Evolutionary conservation across 2,888 invertebrate species (phyloP), one percentile per base, ranked within the genome.

Genomic region (Gymnosoma rotundatum): DNA sequence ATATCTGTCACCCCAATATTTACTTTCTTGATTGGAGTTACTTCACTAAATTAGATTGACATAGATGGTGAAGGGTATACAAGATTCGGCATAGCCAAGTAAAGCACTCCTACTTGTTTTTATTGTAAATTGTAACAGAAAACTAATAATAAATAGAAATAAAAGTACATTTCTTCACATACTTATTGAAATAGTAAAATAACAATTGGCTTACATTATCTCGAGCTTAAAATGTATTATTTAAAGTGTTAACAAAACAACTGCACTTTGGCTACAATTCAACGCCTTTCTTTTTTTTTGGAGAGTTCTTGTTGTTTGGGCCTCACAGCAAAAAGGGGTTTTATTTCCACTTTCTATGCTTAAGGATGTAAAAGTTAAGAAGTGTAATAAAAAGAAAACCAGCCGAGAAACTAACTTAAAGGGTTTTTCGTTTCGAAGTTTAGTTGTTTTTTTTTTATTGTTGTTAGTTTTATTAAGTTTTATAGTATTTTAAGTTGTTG

Each of bases 211-310:
- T 74, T 76, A 48, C 78, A 84, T 78, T 84, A 81, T 74, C 78
- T 70, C 50, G 66, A 64, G 54, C 84, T 84, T 81, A 78, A 78
- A 84, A 81, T 81, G 74, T 78, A 61, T 84, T 84, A 84, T 78
- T 78, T 61, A 69, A 86, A 83, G 80, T 86, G 80, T 81, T 81
- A 86, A 78, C 80, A 83, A 76, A 78, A 83, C 83, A 86, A 83
- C 78, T 73, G 69, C 74, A 86, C 78, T 78, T 86, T 85, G 80
- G 84, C 85, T 83, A 80, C 83, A 80, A 83, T 85, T 86, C 86
- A 86, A 86, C 83, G 85, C 83, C 83, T 81, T 72, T 79, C 78
- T 81, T 25, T 81, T 72, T 79, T 81, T 81, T 25, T 50, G 64
- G 21, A 14, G 32, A 78, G 61, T 63, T 63, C n/a, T 52, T 18